Base-by-base conservation (phyloP, 2,113 vertebrate species). In the Microcebus murinus region DNA sequence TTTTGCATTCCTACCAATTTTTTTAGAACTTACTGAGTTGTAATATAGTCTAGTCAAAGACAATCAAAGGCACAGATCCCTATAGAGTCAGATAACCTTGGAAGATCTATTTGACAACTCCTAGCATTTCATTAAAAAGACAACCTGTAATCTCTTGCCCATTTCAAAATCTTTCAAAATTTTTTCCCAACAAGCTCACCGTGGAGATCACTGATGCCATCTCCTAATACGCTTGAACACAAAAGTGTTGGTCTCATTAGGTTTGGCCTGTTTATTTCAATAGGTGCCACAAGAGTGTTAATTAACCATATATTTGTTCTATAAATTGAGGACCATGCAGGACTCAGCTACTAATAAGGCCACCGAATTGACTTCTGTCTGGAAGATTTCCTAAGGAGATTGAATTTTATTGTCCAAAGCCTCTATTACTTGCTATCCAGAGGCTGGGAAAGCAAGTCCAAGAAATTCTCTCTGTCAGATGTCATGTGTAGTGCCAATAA, bases 331-430 rank as follows among this genome's bases (percentile, higher is more conserved):
- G 79, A 39, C 27, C 65, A 18, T 29, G 50, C 31, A 42, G 17
- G 76, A 77, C 42, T 59, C n/a, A 92, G 79, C 55, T 91, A 76
- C 65, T 39, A 85, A 39, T 34, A 77, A 91, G 71, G 39, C 59
- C 71, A 77, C 31, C 31, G 70, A 70, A 70, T 86, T 95, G 65
- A 77, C 79, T 91, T 90, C 59, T 76, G 25, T 84, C 59, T 94
- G 63, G 29, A 87, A 82, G 25, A 91, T 93, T 96, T 90, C 73
- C 39, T 77, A 85, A 91, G 31, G 61, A 96, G 88, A 90, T 45
- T 59, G n/a, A 86, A 73, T 87, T 91, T 82, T 71, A 48, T 79
- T 94, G 80, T 86, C 63, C 18, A 84, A 85, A 96, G 14, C 18
- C 8, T 70, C 27, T 85, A 18, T 45, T 76, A 61, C 85, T 92